phyloP scores from a whole-genome alignment of 2,113 vertebrate species.

The Talpa occidentalis region DNA sequence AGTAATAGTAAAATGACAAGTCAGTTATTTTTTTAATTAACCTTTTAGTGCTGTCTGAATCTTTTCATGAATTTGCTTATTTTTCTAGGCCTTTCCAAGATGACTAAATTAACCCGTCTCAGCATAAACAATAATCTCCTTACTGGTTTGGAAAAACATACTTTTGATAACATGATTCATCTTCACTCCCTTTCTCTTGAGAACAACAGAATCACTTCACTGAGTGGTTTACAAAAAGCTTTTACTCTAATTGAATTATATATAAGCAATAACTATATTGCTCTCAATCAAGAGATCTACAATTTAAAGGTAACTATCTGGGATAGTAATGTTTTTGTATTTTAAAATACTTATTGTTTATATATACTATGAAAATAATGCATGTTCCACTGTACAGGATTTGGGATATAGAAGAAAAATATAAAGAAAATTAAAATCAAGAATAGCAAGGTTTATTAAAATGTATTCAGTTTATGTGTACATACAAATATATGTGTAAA shows the following conservation, averaged over 20 bases:
- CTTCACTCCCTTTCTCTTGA: conserved; percentile 91
- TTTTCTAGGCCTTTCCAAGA: conserved; percentile 88
- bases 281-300: conserved; percentile 89
- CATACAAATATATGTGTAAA: not conserved
- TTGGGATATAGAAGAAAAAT: conserved; percentile 24
- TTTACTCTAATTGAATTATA: conserved; percentile 91
- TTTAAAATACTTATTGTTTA: not conserved
- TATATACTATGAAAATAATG: conserved; percentile 8
- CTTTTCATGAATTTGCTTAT: conserved; percentile 64
- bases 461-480: not conserved
- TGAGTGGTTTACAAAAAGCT: conserved; percentile 88
- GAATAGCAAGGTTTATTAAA: not conserved
- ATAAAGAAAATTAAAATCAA: not conserved
- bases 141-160: conserved; percentile 84
- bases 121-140: conserved; percentile 91
- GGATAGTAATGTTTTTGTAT: not conserved
- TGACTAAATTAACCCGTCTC: conserved; percentile 87
- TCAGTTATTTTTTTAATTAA: conserved; percentile 28
- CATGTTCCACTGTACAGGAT: not conserved
- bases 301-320: conserved; percentile 87
- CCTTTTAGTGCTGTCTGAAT: conserved; percentile 27
- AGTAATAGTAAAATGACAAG: not conserved
- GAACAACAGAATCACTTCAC: conserved; percentile 89
- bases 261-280: conserved; percentile 90
- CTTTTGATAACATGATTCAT: conserved; percentile 88